Conservation (phyloP, 2,113 vertebrate genomes). For the Globicephala melas region DNA sequence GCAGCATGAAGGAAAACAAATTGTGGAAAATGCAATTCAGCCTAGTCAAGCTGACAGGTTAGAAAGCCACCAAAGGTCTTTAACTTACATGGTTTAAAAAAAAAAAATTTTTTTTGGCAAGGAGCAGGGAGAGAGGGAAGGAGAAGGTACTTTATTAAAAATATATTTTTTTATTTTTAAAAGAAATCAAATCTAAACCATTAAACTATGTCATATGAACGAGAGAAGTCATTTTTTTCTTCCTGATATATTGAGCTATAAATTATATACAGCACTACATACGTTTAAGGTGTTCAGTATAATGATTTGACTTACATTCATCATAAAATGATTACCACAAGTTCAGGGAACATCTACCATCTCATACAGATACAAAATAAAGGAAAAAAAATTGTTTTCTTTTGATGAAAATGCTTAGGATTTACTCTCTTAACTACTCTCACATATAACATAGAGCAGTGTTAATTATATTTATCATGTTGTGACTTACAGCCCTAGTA, state of each 20-base stretch:
- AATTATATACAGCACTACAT: background rate
- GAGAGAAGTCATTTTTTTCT: background rate
- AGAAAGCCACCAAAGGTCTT: background rate
- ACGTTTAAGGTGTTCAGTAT: background rate
- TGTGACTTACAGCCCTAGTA: background rate
- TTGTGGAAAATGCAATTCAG: background rate
- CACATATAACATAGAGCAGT: background rate
- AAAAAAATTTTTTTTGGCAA: background rate
- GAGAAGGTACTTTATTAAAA: background rate
- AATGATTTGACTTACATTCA: background rate
- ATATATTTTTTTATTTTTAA: background rate
- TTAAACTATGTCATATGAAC: background rate
- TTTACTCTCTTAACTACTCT: background rate
- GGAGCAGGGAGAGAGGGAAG: background rate
- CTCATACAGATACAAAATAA: background rate
- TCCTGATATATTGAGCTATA: background rate
- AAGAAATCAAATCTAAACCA: background rate
- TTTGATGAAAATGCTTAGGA: background rate
- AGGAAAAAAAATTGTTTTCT: background rate
- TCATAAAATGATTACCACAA: background rate
- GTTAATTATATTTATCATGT: background rate
- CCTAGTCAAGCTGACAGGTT: background rate
- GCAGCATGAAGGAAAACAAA: background rate
- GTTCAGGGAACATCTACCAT: background rate
- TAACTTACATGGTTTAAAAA: background rate